Conservation (phyloP, 92 coral and sea anemone genomes). For the Heteractis magnifica region DNA sequence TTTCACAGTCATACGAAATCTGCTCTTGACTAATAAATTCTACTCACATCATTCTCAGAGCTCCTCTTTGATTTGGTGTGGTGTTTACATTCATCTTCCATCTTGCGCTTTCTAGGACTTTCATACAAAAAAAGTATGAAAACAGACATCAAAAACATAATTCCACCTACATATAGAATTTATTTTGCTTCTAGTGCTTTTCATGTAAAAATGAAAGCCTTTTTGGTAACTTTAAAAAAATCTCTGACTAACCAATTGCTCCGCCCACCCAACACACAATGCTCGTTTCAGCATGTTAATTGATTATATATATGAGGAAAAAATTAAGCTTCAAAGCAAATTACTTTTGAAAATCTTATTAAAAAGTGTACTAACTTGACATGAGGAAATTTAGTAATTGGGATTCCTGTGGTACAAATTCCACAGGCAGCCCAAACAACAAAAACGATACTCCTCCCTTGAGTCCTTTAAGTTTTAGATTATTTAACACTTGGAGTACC, state of each 20-base stretch:
- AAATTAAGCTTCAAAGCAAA: no score
- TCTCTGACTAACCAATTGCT: no score
- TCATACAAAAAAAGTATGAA: neutral
- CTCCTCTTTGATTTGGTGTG: conserved; percentile 55
- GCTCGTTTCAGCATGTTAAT: no score
- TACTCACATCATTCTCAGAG: conserved; percentile 71
- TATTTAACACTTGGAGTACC: neutral
- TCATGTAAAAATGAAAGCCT: no score
- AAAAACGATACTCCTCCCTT: neutral
- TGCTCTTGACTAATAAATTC: neutral
- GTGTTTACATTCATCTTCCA: conserved; percentile 44
- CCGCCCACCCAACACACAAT: no score
- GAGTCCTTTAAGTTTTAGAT: neutral
- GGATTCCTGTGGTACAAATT: conserved; percentile 11
- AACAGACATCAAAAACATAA: neutral
- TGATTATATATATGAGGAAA: no score
- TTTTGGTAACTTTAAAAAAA: no score
- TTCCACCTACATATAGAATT: no score
- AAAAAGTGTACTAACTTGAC: no score
- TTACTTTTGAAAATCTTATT: no score
- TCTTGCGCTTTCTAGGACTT: conserved; percentile 37
- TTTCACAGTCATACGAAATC: neutral
- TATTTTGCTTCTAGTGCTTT: no score
- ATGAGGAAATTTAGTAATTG: neutral
- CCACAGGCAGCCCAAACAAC: conserved; percentile 22